phyloP scores from a whole-genome alignment of 2,797 vertebrate genomes.

The Pseudochromis fuscus region DNA sequence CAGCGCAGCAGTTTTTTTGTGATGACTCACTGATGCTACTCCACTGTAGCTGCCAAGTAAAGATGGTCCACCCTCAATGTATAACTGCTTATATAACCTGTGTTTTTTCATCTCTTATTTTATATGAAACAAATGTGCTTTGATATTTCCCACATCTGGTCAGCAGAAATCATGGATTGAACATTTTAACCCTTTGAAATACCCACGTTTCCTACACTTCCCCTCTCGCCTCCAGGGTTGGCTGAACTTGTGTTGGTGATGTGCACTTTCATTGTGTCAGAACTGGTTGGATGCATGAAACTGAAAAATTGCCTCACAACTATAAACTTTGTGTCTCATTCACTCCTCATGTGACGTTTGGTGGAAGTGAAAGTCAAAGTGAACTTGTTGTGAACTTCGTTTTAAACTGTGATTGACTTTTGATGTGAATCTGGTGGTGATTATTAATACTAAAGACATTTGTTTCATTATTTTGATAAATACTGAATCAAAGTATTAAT shows the following conservation, averaged over 20 bases:
- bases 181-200: background rate
- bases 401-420: background rate
- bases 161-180: constrained; percentile 7
- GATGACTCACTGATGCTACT: background rate
- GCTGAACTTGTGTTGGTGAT: background rate
- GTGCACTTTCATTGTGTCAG: background rate
- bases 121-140: background rate
- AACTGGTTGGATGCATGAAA: background rate
- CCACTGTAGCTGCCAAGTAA: background rate
- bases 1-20: background rate
- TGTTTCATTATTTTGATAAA: background rate
- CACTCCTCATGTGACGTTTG: background rate
- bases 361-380: constrained; percentile 43
- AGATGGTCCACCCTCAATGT: background rate
- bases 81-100: background rate
- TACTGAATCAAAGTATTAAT: background rate
- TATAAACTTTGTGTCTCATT: background rate
- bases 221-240: background rate
- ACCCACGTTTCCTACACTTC: background rate
- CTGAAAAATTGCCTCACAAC: background rate
- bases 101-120: background rate
- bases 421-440: background rate
- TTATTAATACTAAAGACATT: background rate
- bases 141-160: constrained; percentile 10
- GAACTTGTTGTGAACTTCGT: background rate